Evolutionary conservation across 2,797 vertebrate genomes (phyloP), one percentile per base, ranked within the genome.

Genomic region (Brachymystax lenok): DNA sequence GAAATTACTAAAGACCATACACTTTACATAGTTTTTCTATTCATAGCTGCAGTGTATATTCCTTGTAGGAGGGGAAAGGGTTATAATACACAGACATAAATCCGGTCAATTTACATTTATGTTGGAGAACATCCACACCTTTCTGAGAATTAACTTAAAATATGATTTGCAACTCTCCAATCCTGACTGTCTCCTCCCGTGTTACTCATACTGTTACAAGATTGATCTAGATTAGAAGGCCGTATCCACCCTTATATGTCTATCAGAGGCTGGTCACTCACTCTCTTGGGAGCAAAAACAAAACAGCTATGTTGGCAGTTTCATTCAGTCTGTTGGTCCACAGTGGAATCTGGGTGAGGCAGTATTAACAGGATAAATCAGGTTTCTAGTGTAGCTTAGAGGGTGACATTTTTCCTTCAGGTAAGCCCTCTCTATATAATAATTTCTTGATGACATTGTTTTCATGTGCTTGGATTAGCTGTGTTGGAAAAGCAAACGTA

Each of bases 241-340:
- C 35, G 21, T 24, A 86, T 80, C 79, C 79, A 87, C 68, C 90
- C 90, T 84, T 84, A 73, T 88, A 79, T 69, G 71, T 78, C 74
- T 63, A 72, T 74, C 51, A 73, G 66, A 83, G 74, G 73, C 74
- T 79, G 77, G 64, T 2, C 75, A 54, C 54, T 5, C 75, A 51
- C 54, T 51, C 35, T 74, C 54, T 63, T 59, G 51, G 2, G 76
- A 79, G 69, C 40, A 80, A 83, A 71, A 88, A 75, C 63, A 78
- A 70, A 83, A 72, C 21, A 76, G 86, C 77, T 84, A 80, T 84
- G 91, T 85, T 80, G 81, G 77, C 80, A 80, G 89, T 64, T 51
- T n/a, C 71, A 75, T 70, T 78, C 76, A 28, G 33, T 8, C 69
- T 71, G 80, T 78, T 77, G 68, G 51, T 33, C 24, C 72, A 73